Conservation (phyloP, 1,140 invertebrate genomes). For the Zaprionus kolodkinae region DNA sequence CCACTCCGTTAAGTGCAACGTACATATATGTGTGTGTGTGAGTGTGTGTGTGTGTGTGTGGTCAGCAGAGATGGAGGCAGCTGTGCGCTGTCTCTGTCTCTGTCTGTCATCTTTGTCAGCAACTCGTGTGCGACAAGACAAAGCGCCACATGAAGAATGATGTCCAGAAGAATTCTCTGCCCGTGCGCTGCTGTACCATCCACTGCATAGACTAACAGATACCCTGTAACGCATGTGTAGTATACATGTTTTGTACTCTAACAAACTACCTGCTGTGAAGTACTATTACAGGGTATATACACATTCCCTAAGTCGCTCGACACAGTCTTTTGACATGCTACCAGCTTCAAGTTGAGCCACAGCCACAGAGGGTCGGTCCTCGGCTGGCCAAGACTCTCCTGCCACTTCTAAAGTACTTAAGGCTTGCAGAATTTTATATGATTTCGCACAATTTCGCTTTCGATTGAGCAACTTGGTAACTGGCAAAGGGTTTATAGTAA, state of each 20-base stretch:
- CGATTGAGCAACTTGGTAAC: conserved; percentile 2
- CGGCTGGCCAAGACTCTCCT: neutral
- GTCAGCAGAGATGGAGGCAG: conserved; percentile 26
- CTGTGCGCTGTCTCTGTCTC: conserved; percentile 24
- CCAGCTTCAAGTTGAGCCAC: neutral
- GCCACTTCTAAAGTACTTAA: neutral
- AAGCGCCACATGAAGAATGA: conserved; percentile 41
- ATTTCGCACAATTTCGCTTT: neutral
- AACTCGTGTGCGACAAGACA: conserved; percentile 64
- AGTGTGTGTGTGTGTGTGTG: conserved; percentile 6
- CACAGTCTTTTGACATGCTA: neutral
- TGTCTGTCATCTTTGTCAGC: conserved; percentile 39
- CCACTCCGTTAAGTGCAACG: conserved; percentile 34
- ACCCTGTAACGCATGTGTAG: neutral
- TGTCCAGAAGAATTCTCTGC: conserved; percentile 8
- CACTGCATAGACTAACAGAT: neutral
- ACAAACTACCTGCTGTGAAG: neutral
- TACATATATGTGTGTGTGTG: conserved; percentile 3
- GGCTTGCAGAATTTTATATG: neutral
- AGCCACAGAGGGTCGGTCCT: no score
- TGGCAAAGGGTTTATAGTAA: neutral
- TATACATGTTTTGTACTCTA: no score
- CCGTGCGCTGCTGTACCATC: no score
- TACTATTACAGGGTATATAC: neutral
- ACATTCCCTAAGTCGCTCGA: neutral